Evolutionary conservation across 2,888 invertebrate species (phyloP), one percentile per base, ranked within the genome.

Genomic region (Tortricodes alternella): DNA sequence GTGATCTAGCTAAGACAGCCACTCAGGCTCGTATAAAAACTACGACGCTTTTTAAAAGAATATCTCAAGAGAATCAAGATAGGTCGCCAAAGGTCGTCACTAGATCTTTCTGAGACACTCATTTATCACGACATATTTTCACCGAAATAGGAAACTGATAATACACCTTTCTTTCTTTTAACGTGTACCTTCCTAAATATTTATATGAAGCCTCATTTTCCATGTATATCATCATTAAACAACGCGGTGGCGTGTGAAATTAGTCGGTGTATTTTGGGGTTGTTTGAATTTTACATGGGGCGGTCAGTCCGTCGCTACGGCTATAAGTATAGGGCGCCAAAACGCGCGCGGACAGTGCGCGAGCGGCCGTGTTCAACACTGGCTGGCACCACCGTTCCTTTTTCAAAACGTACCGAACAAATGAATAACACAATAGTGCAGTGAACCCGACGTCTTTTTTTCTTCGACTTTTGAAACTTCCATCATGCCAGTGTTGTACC

Each of bases 281-380:
- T 81, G 78, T 67, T 75, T 82, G 80, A 78, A 83, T 80, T 75
- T 77, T 71, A 69, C 77, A 84, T 78, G 77, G 85, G 84, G 82
- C 79, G 83, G 85, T 74, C 80, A 79, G 68, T 62, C 68, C 63
- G 69, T 65, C 71, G 80, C 76, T 76, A 72, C 65, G 70, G 76
- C 76, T 88, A 86, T 87, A 87, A 85, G 85, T 80, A 83, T 74
- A 64, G 81, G 81, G 68, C 64, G 77, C 63, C 68, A 69, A 62
- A 70, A 68, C 74, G 70, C 77, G 78, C 73, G 73, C 81, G 87
- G 86, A 78, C 89, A 89, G 89, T 89, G 78, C 76, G 78, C 86
- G 83, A 77, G 77, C 85, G 83, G 83, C 83, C 83, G 87, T 78
- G 82, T 81, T 78, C 75, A 76, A 77, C 80, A 81, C 85, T 71